These are phyloP conservation scores for Callosobruchus maculatus DNA, from an alignment of 2,888 invertebrate species.

Conservation along the genomic window DNA sequence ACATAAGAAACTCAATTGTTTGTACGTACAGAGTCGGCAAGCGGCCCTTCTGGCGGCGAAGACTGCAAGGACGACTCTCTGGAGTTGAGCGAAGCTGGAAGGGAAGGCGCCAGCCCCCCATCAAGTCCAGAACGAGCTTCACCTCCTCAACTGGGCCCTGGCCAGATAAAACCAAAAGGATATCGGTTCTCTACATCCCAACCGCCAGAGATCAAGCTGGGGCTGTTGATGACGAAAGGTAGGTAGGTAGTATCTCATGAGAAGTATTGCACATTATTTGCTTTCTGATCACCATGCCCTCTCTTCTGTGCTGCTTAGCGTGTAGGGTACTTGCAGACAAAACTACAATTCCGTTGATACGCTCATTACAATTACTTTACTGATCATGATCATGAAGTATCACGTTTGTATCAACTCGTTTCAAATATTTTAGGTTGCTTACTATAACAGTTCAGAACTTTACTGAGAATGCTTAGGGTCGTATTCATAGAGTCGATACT, in stretches of 20 bases:
- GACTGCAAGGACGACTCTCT: slow-evolving; percentile 58
- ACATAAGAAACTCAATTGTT: no score
- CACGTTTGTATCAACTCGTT: no score
- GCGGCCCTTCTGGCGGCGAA: slow-evolving; percentile 43
- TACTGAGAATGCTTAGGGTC: no score
- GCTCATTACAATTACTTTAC: no score
- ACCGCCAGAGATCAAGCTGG: slow-evolving; percentile 80
- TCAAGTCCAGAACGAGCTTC: slow-evolving; percentile 54
- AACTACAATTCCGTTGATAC: no score
- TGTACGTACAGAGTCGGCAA: slow-evolving; percentile 29
- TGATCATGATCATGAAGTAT: no score
- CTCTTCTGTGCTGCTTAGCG: not conserved
- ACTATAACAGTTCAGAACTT: no score
- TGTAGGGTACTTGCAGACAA: no score
- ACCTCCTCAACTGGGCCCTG: slow-evolving; percentile 66
- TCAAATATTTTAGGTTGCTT: no score
- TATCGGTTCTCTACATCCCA: slow-evolving; percentile 61
- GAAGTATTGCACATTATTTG: not conserved
- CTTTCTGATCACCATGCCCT: not conserved
- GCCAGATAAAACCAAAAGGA: slow-evolving; percentile 74
- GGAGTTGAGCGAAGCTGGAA: slow-evolving; percentile 53
- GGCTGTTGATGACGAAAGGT: slow-evolving; percentile 82
- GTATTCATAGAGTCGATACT: no score
- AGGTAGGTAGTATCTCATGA: not conserved
- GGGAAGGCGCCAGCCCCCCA: slow-evolving; percentile 55